These are phyloP conservation scores for Notiomystis cincta DNA, from an alignment of 2,113 vertebrate genomes.

Conservation along the genomic window DNA sequence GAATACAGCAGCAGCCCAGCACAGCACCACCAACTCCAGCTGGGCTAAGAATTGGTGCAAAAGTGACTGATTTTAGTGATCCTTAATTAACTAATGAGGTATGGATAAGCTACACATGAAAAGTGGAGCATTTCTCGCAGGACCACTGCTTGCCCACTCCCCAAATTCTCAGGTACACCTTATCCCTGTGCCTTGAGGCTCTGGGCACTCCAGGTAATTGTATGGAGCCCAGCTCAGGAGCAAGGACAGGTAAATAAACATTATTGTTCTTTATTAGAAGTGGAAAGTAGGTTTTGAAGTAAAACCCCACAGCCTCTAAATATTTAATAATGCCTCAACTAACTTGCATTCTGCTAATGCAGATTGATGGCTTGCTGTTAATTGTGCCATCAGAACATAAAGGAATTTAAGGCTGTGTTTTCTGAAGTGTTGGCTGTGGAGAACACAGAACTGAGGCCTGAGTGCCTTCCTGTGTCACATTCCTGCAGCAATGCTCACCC, in stretches of 20 bases:
- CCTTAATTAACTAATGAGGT: background rate
- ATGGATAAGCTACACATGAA: background rate
- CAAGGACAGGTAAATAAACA: background rate
- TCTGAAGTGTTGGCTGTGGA: background rate
- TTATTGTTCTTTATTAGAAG: background rate
- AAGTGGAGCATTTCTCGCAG: background rate
- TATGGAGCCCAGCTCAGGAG: background rate
- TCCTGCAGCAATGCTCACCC: background rate
- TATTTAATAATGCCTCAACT: background rate
- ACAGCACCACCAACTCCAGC: background rate
- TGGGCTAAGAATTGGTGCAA: background rate
- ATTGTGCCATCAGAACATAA: background rate
- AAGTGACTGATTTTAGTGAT: background rate
- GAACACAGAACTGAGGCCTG: background rate
- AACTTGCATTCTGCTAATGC: background rate
- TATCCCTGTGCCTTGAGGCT: background rate
- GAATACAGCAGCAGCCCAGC: background rate
- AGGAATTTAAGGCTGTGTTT: background rate
- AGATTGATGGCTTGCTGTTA: background rate
- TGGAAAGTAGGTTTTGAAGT: background rate
- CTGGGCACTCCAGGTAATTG: fast-evolving
- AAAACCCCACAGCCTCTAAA: background rate
- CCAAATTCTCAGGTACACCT: background rate
- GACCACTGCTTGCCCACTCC: background rate
- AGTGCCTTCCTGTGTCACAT: background rate